Percentiles rank a stretch among this genome's conserved stretches.
These are phyloP conservation scores for Mesodorylaimus sp. DNA, from an alignment of 2,888 invertebrate species.

Conservation along the genomic window DNA sequence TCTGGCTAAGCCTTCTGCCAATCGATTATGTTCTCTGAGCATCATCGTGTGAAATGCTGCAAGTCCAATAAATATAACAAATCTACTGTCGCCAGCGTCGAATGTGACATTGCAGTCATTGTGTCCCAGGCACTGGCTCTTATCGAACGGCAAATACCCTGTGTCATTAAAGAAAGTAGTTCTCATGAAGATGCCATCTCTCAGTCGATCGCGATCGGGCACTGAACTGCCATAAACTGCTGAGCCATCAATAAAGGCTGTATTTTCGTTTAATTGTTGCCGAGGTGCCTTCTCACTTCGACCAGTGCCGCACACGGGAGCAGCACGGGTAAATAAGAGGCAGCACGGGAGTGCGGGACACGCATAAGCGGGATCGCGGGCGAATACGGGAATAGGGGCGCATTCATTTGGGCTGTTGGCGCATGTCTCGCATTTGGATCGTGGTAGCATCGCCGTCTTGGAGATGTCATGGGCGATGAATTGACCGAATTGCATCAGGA, in stretches of 20 bases:
- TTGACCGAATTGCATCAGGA: slow-evolving; percentile 14
- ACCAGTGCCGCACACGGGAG: no score
- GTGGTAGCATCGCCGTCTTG: slow-evolving; percentile 19
- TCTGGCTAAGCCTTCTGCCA: slow-evolving; percentile 4
- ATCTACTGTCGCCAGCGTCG: slow-evolving; percentile 19
- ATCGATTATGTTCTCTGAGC: slow-evolving; percentile 12
- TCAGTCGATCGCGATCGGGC: background rate
- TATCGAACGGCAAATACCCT: background rate
- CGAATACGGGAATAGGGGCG: slow-evolving; percentile 21
- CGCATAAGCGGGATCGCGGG: background rate
- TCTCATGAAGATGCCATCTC: background rate
- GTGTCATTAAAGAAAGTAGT: background rate
- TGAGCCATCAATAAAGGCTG: slow-evolving; percentile 5
- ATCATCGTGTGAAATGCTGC: slow-evolving; percentile 12
- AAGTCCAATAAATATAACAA: slow-evolving; percentile 2
- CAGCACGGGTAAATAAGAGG: slow-evolving; percentile 37
- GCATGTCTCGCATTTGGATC: slow-evolving; percentile 24
- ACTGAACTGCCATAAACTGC: slow-evolving; percentile 8
- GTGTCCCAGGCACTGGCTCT: background rate
- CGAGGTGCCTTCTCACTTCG: no score
- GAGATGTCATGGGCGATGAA: slow-evolving; percentile 9
- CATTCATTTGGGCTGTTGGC: slow-evolving; percentile 25
- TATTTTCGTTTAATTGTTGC: slow-evolving; percentile 8
- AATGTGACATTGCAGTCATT: slow-evolving; percentile 18
- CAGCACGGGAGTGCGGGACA: slow-evolving; percentile 7